Percentiles rank a stretch among this genome's conserved stretches.
Evolutionary conservation across 2,797 vertebrate species (phyloP).

Genomic region (Microctenopoma stevenorrisi): DNA sequence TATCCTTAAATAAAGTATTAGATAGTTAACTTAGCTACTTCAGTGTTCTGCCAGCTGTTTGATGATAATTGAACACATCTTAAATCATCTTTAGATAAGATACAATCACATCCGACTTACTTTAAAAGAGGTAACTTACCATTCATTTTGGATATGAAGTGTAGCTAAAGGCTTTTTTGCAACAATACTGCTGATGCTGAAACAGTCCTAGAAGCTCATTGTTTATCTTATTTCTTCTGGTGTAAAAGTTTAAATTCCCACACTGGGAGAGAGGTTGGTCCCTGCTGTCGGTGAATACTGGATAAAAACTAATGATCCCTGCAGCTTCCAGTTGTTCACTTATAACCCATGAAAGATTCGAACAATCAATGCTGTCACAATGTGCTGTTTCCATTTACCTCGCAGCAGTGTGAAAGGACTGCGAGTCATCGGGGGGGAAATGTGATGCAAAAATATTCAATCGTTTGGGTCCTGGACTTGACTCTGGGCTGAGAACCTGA

Average conservation of each 20-base stretch:
- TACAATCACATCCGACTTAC: neutral
- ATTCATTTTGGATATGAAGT: slow-evolving; percentile 63
- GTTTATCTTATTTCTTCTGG: slow-evolving; percentile 9
- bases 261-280: neutral
- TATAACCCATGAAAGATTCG: slow-evolving; percentile 40
- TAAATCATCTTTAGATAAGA: too few species aligned
- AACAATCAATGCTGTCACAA: slow-evolving; percentile 65
- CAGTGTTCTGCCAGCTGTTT: neutral
- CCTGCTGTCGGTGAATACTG: slow-evolving; percentile 24
- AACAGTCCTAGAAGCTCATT: slow-evolving; percentile 30
- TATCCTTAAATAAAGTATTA: too few species aligned
- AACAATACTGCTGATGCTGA: neutral
- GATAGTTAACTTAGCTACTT: neutral
- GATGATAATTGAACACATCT: too few species aligned
- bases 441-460: slow-evolving; percentile 27
- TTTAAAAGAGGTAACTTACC: slow-evolving; percentile 60
- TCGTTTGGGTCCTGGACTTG: neutral
- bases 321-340: slow-evolving; percentile 32
- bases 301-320: slow-evolving; percentile 34
- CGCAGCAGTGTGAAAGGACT: slow-evolving; percentile 45
- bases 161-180: slow-evolving; percentile 27
- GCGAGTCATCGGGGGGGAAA: slow-evolving; percentile 41
- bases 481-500: too few species aligned
- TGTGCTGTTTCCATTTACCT: slow-evolving; percentile 64
- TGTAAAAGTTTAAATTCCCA: neutral